Percentiles rank a stretch among this genome's conserved stretches.
Conservation (phyloP, 2,797 vertebrate species). For the Lycodopsis pacificus region DNA sequence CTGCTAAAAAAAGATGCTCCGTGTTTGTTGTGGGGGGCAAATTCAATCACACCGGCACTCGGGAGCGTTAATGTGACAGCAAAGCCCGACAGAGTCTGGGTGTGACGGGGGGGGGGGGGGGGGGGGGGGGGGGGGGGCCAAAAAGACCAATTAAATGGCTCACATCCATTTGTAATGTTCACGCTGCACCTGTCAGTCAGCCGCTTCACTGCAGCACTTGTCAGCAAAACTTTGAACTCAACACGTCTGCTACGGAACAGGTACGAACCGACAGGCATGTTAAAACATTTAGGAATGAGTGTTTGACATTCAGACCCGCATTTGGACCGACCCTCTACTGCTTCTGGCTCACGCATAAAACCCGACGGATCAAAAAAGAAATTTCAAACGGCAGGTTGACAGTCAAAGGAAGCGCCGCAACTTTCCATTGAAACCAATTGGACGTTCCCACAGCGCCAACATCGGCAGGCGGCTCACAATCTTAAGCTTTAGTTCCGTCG, state of each 20-base stretch:
- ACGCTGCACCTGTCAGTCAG: constrained; percentile 66
- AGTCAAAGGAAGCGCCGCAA: not conserved
- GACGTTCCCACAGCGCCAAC: not conserved
- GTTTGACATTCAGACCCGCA: constrained; percentile 36
- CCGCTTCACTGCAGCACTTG: constrained; percentile 32
- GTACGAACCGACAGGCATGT: constrained; percentile 14
- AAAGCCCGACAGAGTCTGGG: constrained; percentile 57
- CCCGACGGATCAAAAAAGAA: not conserved
- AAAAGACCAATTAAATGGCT: constrained; percentile 69
- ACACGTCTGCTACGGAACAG: constrained; percentile 14
- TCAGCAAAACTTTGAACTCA: constrained; percentile 53
- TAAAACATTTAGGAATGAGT: constrained; percentile 35
- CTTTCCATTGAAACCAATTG: no score
- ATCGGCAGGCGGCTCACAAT: no score
- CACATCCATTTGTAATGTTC: constrained; percentile 63
- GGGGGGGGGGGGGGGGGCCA: constrained; percentile 55
- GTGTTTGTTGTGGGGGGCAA: constrained; percentile 41
- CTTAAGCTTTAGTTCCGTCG: no score
- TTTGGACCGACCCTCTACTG: not conserved
- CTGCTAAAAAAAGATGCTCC: constrained; percentile 65
- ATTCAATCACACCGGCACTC: constrained; percentile 61
- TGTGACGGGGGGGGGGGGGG: constrained; percentile 56
- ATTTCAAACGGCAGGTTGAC: not conserved
- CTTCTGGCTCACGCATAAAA: constrained; percentile 1
- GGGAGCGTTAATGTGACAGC: constrained; percentile 67